Base-by-base conservation (phyloP, 2,888 invertebrate species). In the Campoplex capitator region DNA sequence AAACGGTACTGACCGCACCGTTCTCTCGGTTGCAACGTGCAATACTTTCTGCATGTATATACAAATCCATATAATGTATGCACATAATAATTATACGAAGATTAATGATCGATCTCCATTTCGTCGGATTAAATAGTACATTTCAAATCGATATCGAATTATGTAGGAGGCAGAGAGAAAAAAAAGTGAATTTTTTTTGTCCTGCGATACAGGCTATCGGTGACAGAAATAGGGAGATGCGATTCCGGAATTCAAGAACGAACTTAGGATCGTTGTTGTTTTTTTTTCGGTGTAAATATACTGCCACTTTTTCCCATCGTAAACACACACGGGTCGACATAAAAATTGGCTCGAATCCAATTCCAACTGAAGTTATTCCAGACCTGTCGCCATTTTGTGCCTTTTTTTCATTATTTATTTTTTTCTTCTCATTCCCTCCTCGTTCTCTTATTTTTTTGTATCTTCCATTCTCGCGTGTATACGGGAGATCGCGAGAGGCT, bases 1-100 rank as follows among this genome's bases (percentile, higher is more conserved):
- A 84, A 84, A 84, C 84, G 84, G 84, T 78, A 84, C 74, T 84
- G 48, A 48, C 58, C 68, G 79, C 79, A 79, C 67, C 84, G 74
- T 77, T 83, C 73, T 78, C 77, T 42, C 73, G 23, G 42, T 65
- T 67, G 56, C 73, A 73, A 38, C 71, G 73, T 67, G 51, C 71
- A 51, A 65, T 45, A 51, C 56, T n/a, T 45, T 77, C n/a, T 7
- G 7, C 48, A 23, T 38, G 38, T 6, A 32, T 42, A 67, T 65
- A n/a, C n/a, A 51, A 38, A n/a, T n/a, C 8, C 23, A 11, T 16
- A n/a, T 16, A n/a, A 42, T 23, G 28, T 28, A 56, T 35, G 18
- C 51, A 3, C 13, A 23, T n/a, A n/a, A 38, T n/a, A 38, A 48
- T 48, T 32, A 32, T 71, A 48, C 11, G 16, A 9, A 51, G 8